Evolutionary conservation across 2,888 invertebrate genomes (phyloP).

Genomic region (Zaprionus lineosus): DNA sequence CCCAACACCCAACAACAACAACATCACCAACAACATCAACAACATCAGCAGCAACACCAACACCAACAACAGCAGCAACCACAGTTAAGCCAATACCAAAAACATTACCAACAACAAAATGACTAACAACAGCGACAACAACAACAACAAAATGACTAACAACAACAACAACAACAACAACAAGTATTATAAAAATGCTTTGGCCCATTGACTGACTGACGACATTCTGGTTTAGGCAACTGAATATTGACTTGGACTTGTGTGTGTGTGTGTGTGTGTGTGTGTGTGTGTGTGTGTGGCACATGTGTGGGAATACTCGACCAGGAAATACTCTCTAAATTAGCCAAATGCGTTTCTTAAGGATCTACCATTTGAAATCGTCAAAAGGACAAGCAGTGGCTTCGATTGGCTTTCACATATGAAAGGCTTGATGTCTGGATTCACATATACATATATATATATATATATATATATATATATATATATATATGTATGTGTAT

Average conservation of each 20-base stretch:
- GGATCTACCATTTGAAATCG: too few species aligned
- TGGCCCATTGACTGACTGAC: slow-evolving; percentile 49
- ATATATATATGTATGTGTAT: neutral
- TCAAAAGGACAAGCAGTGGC: too few species aligned
- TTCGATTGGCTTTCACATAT: too few species aligned
- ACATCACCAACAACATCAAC: too few species aligned
- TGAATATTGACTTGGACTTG: slow-evolving; percentile 4
- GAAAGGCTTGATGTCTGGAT: too few species aligned
- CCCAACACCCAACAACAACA: too few species aligned
- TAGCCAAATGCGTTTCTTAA: too few species aligned
- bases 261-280: too few species aligned
- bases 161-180: slow-evolving; percentile 13
- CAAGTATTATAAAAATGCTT: slow-evolving; percentile 39
- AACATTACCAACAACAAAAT: neutral
- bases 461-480: neutral
- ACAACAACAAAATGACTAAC: slow-evolving; percentile 14
- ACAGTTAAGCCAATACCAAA: neutral
- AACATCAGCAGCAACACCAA: neutral
- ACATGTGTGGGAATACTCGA: neutral
- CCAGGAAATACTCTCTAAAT: neutral
- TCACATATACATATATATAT: neutral
- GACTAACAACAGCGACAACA: neutral
- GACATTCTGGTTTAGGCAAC: slow-evolving; percentile 33
- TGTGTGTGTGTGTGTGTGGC: too few species aligned
- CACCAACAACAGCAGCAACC: neutral